Evolutionary conservation across 2,797 vertebrate species (phyloP).

Genomic region (Danio tinwini): DNA sequence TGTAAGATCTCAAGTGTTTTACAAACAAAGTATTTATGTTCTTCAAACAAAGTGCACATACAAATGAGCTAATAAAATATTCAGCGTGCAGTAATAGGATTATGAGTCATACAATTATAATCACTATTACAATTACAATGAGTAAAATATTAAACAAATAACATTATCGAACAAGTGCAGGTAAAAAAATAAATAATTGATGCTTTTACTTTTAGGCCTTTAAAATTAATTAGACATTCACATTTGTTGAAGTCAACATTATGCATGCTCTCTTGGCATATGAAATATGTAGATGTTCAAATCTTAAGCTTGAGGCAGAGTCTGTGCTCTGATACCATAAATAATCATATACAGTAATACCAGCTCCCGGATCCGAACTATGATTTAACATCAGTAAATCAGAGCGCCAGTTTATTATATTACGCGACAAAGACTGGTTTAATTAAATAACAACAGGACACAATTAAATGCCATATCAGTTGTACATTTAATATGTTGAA

Average conservation of each 20-base stretch:
- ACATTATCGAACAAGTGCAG: not conserved
- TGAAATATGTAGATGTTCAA: constrained; percentile 20
- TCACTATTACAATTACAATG: not conserved
- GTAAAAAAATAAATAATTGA: not conserved
- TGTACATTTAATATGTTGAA: not conserved
- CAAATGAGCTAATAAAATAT: not conserved
- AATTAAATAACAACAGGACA: not conserved
- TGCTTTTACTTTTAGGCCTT: not conserved
- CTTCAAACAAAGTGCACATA: too few species aligned
- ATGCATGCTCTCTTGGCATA: constrained; percentile 4
- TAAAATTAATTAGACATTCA: constrained; percentile 22
- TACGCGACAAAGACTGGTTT: constrained; percentile 1
- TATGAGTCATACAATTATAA: not conserved
- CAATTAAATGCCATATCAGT: constrained; percentile 12
- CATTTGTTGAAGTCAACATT: not conserved
- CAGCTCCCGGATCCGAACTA: not conserved
- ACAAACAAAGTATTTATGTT: not conserved
- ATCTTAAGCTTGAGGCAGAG: constrained; percentile 23
- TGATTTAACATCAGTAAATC: not conserved
- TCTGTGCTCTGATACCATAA: constrained; percentile 36
- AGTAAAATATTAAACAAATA: not conserved
- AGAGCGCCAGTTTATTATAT: not conserved
- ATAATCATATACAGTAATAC: constrained; percentile 14
- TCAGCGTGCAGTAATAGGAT: not conserved
- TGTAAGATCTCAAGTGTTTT: not conserved